Conservation (phyloP, 2,888 invertebrate species). For the Drosophila multiciliata region DNA sequence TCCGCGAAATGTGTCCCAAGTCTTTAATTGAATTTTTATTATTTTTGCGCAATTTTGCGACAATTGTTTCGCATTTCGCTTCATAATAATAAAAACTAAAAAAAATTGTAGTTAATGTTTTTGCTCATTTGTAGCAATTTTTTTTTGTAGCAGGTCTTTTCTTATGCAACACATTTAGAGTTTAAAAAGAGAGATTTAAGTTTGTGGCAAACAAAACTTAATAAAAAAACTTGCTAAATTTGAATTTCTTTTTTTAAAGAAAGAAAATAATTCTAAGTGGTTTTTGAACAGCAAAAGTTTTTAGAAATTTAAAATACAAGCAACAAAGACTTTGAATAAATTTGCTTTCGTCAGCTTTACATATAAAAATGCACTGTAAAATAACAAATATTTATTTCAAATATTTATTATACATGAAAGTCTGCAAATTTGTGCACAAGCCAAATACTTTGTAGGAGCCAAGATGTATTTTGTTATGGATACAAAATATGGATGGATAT, state of each 20-base stretch:
- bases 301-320: not conserved
- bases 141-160: slow-evolving; percentile 11
- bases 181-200: not conserved
- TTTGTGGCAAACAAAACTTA: not conserved
- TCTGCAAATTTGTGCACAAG: not conserved
- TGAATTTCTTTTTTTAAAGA: not conserved
- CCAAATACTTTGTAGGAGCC: not conserved
- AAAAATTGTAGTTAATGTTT: slow-evolving; percentile 21
- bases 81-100: slow-evolving; percentile 3
- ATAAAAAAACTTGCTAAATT: not conserved
- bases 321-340: not conserved
- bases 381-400: not conserved
- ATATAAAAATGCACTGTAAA: not conserved
- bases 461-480: not conserved
- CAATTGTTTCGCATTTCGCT: slow-evolving; percentile 49
- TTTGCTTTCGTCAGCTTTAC: not conserved
- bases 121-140: slow-evolving; percentile 15
- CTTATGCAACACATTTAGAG: slow-evolving; percentile 8
- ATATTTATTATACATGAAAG: not conserved
- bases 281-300: not conserved
- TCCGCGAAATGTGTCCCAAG: slow-evolving; percentile 52
- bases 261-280: not conserved
- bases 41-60: slow-evolving; percentile 47
- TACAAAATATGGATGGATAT: slow-evolving; percentile 1
- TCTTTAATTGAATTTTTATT: slow-evolving; percentile 62